Base-by-base conservation (phyloP, 2,797 vertebrate genomes). In the Glyptemys insculpta region DNA sequence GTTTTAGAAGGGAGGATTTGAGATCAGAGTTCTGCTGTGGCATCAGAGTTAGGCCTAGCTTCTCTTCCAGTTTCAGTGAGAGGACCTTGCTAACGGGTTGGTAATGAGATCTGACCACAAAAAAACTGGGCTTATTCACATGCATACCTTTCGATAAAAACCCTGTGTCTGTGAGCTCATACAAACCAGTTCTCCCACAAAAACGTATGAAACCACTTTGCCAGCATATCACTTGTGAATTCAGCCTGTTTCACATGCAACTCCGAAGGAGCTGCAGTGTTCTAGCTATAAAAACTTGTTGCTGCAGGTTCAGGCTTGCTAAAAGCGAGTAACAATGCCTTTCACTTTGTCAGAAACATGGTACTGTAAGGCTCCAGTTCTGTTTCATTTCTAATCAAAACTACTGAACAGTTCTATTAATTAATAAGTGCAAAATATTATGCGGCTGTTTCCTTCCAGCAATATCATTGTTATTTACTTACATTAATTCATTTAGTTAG, bases 1-100 rank as follows among this genome's bases (percentile, higher is more conserved):
- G 91, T 92, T 95, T 91, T 83, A 90, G 87, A 80, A 91, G 47
- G 80, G 89, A 80, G 90, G 97, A 97, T 88, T 86, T 93, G 95
- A 96, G 87, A 94, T 94, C 86, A 5, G 1, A n/a, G 80, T 86
- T 88, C 91, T 79, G 56, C 56, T 74, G 57, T 0, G 0, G 8
- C 2, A 50, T 79, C 76, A 37, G 72, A 91, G 76, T 0, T 2
- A 95, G 91, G 81, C 72, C 56, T 27, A 14, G 72, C 12, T 74
- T 23, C 72, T 89, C 68, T 86, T 53, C 79, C 1, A 1, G 62
- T 54, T 81, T 65, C 83, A 83, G 62, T 0, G 0, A 81, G 93
- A 90, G 65, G 89, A 78, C 65, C 85, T 72, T 76, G 76, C 2
- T 3, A 29, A 12, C 68, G 74, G 79, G 52, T 92, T 87, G 87